Conservation (phyloP, 1,140 invertebrate genomes). For the Drosophila setifemur region DNA sequence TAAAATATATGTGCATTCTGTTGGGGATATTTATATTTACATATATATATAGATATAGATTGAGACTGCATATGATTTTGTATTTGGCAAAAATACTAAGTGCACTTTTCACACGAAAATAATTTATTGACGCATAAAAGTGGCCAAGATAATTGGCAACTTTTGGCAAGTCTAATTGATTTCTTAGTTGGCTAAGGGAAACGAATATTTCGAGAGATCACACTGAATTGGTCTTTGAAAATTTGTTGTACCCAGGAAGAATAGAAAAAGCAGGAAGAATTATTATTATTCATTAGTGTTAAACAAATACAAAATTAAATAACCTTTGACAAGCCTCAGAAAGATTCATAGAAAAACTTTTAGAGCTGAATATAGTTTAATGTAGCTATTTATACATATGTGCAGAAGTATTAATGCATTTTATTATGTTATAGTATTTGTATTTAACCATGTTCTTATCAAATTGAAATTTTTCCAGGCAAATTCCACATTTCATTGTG, state of each 20-base stretch:
- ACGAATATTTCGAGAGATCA: not conserved
- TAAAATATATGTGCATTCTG: not conserved
- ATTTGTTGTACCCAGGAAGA: not conserved
- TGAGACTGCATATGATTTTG: slow-evolving; percentile 14
- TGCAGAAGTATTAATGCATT: not conserved
- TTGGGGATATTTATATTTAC: slow-evolving; percentile 3
- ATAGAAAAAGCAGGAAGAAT: too few species aligned
- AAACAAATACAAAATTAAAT: too few species aligned
- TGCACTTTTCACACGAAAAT: slow-evolving; percentile 60
- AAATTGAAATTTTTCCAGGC: not conserved
- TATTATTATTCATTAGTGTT: too few species aligned
- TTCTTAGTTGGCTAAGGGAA: slow-evolving; percentile 22
- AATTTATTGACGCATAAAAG: slow-evolving; percentile 72
- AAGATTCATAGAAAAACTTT: too few species aligned
- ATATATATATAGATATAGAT: too few species aligned
- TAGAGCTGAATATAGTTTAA: too few species aligned
- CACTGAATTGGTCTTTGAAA: not conserved
- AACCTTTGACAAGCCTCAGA: too few species aligned
- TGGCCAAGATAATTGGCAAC: slow-evolving; percentile 68
- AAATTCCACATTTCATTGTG: slow-evolving; percentile 2
- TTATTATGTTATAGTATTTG: not conserved
- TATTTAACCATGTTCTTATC: slow-evolving; percentile 1
- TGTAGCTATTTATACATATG: too few species aligned
- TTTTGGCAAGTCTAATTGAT: slow-evolving; percentile 58
- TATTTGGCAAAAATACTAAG: slow-evolving; percentile 36